These are phyloP conservation scores for Aegypius monachus DNA, from an alignment of 2,113 vertebrate species.

Conservation along the genomic window DNA sequence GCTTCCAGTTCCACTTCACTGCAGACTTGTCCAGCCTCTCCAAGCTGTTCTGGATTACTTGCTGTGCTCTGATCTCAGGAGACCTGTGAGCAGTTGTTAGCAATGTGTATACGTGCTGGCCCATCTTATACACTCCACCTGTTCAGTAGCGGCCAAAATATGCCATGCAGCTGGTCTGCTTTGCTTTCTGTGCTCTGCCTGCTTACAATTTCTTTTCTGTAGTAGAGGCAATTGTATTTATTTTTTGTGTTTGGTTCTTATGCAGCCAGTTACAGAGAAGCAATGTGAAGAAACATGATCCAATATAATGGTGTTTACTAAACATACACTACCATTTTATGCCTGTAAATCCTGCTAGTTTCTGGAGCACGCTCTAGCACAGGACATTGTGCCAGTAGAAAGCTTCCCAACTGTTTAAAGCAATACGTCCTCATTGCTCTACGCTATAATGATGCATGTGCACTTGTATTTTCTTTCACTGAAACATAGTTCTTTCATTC, in stretches of 20 bases:
- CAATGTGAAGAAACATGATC: not conserved
- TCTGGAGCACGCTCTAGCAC: not conserved
- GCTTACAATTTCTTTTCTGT: not conserved
- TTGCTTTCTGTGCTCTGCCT: not conserved
- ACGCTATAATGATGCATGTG: not conserved
- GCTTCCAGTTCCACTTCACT: not conserved
- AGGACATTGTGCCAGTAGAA: not conserved
- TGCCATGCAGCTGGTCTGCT: not conserved
- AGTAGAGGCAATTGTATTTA: not conserved
- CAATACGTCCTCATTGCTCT: not conserved
- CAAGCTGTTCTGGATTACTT: not conserved
- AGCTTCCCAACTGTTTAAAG: not conserved
- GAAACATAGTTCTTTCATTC: not conserved
- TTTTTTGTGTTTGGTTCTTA: not conserved
- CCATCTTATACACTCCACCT: not conserved
- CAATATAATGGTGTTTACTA: not conserved
- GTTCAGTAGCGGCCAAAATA: not conserved
- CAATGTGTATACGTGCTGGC: not conserved
- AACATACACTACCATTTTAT: not conserved
- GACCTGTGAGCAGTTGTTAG: not conserved
- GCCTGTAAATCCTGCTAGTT: not conserved
- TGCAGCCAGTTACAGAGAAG: not conserved
- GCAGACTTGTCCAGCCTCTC: not conserved
- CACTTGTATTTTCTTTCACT: not conserved
- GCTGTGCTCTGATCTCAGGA: not conserved